These are phyloP conservation scores for Argyresthia albistria DNA, from an alignment of 2,888 invertebrate species.

Conservation along the genomic window DNA sequence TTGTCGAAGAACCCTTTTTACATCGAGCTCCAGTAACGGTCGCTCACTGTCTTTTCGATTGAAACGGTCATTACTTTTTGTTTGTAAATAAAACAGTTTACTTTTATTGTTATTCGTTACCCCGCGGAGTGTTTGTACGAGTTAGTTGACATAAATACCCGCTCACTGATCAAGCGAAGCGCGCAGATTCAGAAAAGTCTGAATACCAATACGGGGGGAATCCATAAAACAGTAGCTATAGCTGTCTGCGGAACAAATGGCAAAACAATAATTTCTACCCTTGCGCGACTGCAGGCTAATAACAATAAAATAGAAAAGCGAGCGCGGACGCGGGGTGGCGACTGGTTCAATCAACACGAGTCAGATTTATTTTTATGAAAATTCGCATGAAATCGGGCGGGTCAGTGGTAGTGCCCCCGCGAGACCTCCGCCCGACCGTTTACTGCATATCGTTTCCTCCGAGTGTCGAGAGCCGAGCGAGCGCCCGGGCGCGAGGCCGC, in stretches of 20 bases:
- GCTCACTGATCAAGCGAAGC: too few relatives aligned
- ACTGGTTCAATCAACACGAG: conserved; percentile 70
- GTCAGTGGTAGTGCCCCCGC: conserved; percentile 61
- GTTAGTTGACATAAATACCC: too few relatives aligned
- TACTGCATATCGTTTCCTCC: conserved; percentile 72
- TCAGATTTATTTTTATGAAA: conserved; percentile 73
- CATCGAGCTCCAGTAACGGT: conserved; percentile 1
- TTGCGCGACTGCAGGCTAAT: conserved; percentile 53
- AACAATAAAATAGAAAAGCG: conserved; percentile 72
- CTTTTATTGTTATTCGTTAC: neutral
- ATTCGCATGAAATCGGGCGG: conserved; percentile 71
- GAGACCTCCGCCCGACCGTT: conserved; percentile 69
- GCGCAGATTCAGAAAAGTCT: too few relatives aligned
- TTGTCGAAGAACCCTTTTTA: neutral
- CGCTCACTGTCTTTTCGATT: neutral
- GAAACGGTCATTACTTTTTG: conserved; percentile 1
- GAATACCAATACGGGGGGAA: neutral
- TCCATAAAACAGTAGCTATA: neutral
- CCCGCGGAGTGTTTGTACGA: too few relatives aligned
- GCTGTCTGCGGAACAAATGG: conserved; percentile 60
- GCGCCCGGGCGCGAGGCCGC: conserved; percentile 28
- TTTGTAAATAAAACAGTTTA: neutral
- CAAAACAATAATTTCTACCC: conserved; percentile 70
- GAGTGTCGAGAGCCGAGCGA: conserved; percentile 2
- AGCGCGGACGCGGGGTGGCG: conserved; percentile 54